Evolutionary conservation across 2,113 vertebrate genomes (phyloP).

Genomic region (Macquaria australasica): DNA sequence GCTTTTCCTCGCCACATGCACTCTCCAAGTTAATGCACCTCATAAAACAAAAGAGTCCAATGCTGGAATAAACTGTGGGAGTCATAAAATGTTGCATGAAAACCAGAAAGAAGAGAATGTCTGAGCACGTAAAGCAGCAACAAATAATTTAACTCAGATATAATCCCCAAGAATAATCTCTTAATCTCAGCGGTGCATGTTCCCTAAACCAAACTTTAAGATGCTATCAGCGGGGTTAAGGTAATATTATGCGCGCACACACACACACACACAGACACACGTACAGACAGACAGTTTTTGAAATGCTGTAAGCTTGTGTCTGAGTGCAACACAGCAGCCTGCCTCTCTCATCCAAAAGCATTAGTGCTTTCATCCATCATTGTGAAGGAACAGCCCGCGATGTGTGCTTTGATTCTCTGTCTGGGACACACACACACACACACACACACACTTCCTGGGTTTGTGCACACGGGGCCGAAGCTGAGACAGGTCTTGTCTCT

Average conservation of each 20-base stretch:
- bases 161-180: not conserved
- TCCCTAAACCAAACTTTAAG: not conserved
- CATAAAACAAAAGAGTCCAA: constrained; percentile 14
- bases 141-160: not conserved
- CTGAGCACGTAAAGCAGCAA: not conserved
- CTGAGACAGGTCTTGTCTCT: constrained; percentile 55
- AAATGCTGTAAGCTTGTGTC: constrained; percentile 14
- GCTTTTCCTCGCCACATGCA: constrained; percentile 5
- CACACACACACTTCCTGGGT: constrained; percentile 4
- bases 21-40: not conserved
- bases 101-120: too few relatives aligned
- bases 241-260: not conserved
- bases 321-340: constrained; percentile 23
- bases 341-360: constrained; percentile 55
- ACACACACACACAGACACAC: not conserved
- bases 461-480: constrained; percentile 18
- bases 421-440: constrained; percentile 28
- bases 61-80: not conserved
- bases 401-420: constrained; percentile 42
- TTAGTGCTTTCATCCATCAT: constrained; percentile 57
- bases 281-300: not conserved
- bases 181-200: not conserved
- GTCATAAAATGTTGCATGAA: not conserved
- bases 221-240: not conserved
- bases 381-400: constrained; percentile 32